phyloP scores from a whole-genome alignment of 1,140 invertebrate genomes.

The Drosophila sp. region DNA sequence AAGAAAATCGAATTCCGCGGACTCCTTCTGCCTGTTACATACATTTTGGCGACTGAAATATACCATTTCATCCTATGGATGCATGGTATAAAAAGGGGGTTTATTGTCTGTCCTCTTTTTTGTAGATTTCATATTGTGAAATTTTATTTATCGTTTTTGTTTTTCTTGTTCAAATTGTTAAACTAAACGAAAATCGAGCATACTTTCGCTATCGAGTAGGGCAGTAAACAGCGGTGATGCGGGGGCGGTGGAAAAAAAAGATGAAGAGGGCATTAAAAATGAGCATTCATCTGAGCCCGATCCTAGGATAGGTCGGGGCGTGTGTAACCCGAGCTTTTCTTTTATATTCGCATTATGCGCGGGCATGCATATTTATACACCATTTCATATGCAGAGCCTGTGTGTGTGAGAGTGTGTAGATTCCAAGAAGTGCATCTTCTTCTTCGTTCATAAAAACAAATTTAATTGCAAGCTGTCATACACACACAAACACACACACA shows the following conservation, averaged over 20 bases:
- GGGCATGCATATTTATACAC: slow-evolving; percentile 75
- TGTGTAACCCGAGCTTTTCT: slow-evolving; percentile 75
- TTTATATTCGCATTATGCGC: slow-evolving; percentile 75
- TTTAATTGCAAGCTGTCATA: slow-evolving; percentile 80
- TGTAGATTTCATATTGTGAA: no score
- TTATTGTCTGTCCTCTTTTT: no score
- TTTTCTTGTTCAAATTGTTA: not conserved
- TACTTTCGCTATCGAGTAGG: slow-evolving; percentile 19
- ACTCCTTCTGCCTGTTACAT: no score
- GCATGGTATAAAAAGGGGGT: no score
- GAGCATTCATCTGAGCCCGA: slow-evolving; percentile 61
- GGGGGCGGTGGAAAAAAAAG: not conserved
- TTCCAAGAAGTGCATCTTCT: slow-evolving; percentile 69
- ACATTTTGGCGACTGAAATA: no score
- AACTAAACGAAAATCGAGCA: not conserved
- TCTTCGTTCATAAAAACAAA: slow-evolving; percentile 71
- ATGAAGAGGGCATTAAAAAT: slow-evolving; percentile 42
- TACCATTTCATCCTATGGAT: no score
- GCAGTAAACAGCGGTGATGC: not conserved
- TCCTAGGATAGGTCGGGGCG: slow-evolving; percentile 62
- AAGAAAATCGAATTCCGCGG: no score
- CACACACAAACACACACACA: slow-evolving; percentile 22
- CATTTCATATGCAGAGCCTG: slow-evolving; percentile 16
- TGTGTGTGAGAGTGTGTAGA: slow-evolving; percentile 44
- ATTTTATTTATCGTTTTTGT: not conserved